Conservation (phyloP, 2,888 invertebrate genomes). For the Stratiomys singularior region DNA sequence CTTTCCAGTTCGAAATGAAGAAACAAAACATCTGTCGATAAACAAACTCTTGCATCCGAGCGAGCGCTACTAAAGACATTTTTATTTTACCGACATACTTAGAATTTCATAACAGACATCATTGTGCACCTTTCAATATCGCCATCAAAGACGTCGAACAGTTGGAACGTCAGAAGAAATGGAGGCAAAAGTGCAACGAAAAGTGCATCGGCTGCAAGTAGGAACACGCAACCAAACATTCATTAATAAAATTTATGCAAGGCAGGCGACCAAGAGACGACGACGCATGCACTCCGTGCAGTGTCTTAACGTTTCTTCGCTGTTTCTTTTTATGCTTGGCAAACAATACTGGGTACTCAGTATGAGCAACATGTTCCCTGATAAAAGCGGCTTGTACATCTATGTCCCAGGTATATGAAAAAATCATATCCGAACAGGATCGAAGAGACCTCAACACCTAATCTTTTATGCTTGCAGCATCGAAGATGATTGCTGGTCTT, state of each 20-base stretch:
- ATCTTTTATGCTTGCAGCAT: not conserved
- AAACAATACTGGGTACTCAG: not conserved
- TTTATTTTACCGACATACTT: not conserved
- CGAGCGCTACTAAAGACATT: not conserved
- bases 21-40: not conserved
- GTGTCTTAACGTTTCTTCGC: not conserved
- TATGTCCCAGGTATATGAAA: not conserved
- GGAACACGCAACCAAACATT: not conserved
- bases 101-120: slow-evolving; percentile 2
- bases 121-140: slow-evolving; percentile 5
- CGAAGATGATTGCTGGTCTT: not conserved
- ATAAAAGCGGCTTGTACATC: too few relatives aligned
- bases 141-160: not conserved
- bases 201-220: too few relatives aligned
- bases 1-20: not conserved
- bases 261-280: slow-evolving; percentile 1
- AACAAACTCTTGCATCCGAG: not conserved
- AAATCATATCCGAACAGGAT: slow-evolving; percentile 4
- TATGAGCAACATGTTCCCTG: not conserved
- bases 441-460: not conserved
- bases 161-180: not conserved
- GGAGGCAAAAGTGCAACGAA: too few relatives aligned
- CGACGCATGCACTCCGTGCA: not conserved
- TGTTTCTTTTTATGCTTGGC: not conserved
- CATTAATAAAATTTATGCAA: slow-evolving; percentile 23